Conservation (phyloP, 2,888 invertebrate genomes). For the Amiota mariae region DNA sequence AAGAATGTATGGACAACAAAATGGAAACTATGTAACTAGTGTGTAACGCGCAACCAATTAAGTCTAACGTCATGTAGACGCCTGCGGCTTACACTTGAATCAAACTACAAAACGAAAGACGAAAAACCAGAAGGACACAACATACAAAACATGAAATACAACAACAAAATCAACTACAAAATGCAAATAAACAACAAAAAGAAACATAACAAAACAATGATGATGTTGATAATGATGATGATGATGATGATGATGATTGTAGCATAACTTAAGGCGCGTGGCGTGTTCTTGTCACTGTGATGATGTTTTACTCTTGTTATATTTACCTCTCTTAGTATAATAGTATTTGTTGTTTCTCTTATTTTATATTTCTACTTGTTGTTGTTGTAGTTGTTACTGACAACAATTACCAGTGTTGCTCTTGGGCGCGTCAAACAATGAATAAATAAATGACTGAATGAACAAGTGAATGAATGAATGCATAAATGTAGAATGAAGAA, state of each 20-base stretch:
- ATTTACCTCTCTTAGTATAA: not conserved
- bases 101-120: not conserved
- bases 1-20: too few species aligned
- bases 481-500: too few species aligned
- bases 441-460: conserved; percentile 14
- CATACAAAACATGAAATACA: not conserved
- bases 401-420: conserved; percentile 29
- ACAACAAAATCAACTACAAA: not conserved
- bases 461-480: conserved; percentile 7
- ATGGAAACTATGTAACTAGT: too few species aligned
- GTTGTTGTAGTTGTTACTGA: conserved; percentile 18
- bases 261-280: conserved; percentile 7
- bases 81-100: not conserved
- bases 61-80: conserved; percentile 25
- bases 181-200: conserved; percentile 8
- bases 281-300: conserved; percentile 12
- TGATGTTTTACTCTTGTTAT: not conserved
- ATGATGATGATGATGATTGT: not conserved
- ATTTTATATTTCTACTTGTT: not conserved
- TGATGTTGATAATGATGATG: too few species aligned
- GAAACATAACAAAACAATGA: conserved; percentile 9
- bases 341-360: not conserved
- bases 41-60: conserved; percentile 18
- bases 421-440: conserved; percentile 26
- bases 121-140: not conserved